phyloP scores from a whole-genome alignment of 2,888 invertebrate species.

The Cheilosia variabilis region DNA sequence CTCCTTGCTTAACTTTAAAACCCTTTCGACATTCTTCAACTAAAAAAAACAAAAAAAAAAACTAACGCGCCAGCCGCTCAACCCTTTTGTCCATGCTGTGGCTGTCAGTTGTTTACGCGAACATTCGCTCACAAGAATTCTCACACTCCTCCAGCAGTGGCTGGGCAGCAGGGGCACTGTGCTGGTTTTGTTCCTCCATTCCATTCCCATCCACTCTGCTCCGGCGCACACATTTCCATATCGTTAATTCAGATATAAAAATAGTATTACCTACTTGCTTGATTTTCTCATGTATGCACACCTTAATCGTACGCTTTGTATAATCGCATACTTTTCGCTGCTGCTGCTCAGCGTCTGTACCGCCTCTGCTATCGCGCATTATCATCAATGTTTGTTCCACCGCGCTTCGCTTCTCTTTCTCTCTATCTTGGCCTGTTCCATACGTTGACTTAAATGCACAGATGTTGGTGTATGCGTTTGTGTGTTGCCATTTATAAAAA shows the following conservation, averaged over 20 bases:
- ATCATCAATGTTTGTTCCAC: conserved; percentile 24
- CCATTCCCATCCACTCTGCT: conserved; percentile 33
- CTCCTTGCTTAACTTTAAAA: no score
- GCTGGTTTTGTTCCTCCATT: conserved; percentile 44
- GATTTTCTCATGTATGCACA: conserved; percentile 67
- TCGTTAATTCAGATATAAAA: conserved; percentile 66
- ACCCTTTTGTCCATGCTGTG: conserved; percentile 6
- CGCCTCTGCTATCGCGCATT: conserved; percentile 35
- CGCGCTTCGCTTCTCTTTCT: conserved; percentile 13
- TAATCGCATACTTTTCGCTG: conserved; percentile 65
- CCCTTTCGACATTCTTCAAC: neutral
- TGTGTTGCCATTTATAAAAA: conserved; percentile 1
- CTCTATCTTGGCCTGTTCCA: neutral
- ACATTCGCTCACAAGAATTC: conserved; percentile 33
- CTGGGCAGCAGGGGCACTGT: neutral
- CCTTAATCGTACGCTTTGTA: conserved; percentile 54
- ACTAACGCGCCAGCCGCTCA: conserved; percentile 9
- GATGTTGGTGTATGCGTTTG: conserved; percentile 6
- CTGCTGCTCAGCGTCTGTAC: conserved; percentile 4
- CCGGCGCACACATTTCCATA: conserved; percentile 62
- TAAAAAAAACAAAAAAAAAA: neutral
- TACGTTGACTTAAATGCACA: neutral
- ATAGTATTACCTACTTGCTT: conserved; percentile 67
- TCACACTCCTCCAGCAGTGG: conserved; percentile 46
- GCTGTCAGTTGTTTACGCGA: conserved; percentile 20